These are phyloP conservation scores for Corythornis leucogaster DNA, from an alignment of 2,797 vertebrate species.

Conservation along the genomic window DNA sequence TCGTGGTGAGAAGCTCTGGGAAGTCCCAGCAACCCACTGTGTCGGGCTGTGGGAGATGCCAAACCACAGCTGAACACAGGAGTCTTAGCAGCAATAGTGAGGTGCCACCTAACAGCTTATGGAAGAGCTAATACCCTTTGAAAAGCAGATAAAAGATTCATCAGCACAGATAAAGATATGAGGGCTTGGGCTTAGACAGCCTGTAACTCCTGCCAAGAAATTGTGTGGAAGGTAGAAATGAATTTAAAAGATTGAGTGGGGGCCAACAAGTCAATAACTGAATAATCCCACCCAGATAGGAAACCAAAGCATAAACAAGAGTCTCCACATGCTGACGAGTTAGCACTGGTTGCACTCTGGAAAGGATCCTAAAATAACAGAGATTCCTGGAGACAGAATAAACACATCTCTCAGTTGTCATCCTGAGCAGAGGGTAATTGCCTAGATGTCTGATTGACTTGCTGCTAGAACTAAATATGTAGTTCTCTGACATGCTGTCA, in stretches of 20 bases:
- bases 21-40: neutral
- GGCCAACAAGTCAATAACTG: slow-evolving; percentile 71
- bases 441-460: slow-evolving; percentile 66
- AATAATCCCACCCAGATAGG: slow-evolving; percentile 73
- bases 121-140: slow-evolving; percentile 25
- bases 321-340: slow-evolving; percentile 66
- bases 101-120: neutral
- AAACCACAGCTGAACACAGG: accelerated
- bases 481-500: slow-evolving; percentile 60
- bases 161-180: slow-evolving; percentile 68
- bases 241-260: slow-evolving; percentile 68
- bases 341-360: slow-evolving; percentile 65
- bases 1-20: neutral
- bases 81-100: neutral
- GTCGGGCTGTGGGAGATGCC: neutral
- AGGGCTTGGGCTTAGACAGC: slow-evolving; percentile 38
- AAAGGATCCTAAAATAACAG: slow-evolving; percentile 71
- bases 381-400: slow-evolving; percentile 69
- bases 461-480: slow-evolving; percentile 58
- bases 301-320: slow-evolving; percentile 67
- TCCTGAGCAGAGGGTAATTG: slow-evolving; percentile 61
- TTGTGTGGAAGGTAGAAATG: slow-evolving; percentile 55
- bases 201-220: slow-evolving; percentile 61
- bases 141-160: slow-evolving; percentile 64
- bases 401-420: slow-evolving; percentile 71